phyloP scores from a whole-genome alignment of 2,113 vertebrate genomes.

The Brachyhypopomus gauderio region DNA sequence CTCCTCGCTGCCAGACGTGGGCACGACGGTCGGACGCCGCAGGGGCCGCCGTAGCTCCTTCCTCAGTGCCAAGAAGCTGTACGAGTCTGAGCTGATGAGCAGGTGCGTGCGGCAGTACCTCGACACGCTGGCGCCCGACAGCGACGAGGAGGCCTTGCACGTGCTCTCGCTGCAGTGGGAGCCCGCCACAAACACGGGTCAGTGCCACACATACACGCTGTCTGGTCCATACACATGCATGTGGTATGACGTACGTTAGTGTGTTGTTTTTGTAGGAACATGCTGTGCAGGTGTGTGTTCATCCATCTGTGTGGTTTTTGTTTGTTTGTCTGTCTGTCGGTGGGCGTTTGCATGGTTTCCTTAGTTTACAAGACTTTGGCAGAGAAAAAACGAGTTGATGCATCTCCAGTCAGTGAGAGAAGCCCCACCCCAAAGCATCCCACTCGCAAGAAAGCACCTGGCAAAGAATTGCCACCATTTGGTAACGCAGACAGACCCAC shows the following conservation, averaged over 20 bases:
- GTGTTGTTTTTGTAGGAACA: background rate
- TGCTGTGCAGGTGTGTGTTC: background rate
- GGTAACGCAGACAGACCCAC: constrained; percentile 74
- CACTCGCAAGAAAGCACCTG: constrained; percentile 88
- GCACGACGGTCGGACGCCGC: constrained; percentile 89
- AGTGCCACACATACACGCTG: constrained; percentile 57
- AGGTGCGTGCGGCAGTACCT: constrained; percentile 96
- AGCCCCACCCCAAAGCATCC: constrained; percentile 81
- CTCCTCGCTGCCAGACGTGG: constrained; percentile 87
- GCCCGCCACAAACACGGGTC: constrained; percentile 88
- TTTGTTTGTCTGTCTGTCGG: background rate
- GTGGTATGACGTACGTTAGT: background rate
- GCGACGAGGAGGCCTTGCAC: constrained; percentile 92
- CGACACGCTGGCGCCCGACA: constrained; percentile 87
- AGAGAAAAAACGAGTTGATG: constrained; percentile 87
- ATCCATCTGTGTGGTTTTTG: no score
- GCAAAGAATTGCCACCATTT: constrained; percentile 90
- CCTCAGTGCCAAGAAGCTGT: constrained; percentile 98
- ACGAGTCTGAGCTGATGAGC: constrained; percentile 98
- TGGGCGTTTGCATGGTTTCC: background rate
- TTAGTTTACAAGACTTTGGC: constrained; percentile 86
- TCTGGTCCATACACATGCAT: background rate
- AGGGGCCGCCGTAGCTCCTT: constrained; percentile 96
- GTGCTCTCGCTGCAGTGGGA: constrained; percentile 90
- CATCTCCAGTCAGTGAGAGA: constrained; percentile 86